Conservation (phyloP, 1,140 invertebrate species). For the Plodia interpunctella region DNA sequence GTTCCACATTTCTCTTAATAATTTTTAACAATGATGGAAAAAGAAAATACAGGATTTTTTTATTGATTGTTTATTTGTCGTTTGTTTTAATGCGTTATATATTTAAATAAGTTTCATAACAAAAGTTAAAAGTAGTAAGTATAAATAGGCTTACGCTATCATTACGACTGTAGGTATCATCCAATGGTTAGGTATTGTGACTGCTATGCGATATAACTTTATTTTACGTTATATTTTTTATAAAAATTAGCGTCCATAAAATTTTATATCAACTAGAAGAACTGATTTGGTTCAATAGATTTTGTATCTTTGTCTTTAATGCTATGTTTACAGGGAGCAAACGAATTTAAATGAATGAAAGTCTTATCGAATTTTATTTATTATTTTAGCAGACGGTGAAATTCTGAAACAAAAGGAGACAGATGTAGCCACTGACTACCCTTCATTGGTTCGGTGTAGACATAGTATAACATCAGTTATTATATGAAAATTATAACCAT, state of each 20-base stretch:
- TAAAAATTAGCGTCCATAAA: slow-evolving; percentile 37
- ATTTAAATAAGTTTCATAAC: slow-evolving; percentile 75
- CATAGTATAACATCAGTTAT: too few species aligned
- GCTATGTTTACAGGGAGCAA: too few species aligned
- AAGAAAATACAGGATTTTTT: slow-evolving; percentile 38
- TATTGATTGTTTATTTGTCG: slow-evolving; percentile 70
- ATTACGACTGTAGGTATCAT: slow-evolving; percentile 61
- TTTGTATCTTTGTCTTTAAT: slow-evolving; percentile 5
- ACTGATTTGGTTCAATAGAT: slow-evolving; percentile 3
- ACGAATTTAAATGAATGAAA: too few species aligned
- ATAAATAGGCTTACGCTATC: slow-evolving; percentile 73
- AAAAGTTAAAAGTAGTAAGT: slow-evolving; percentile 70
- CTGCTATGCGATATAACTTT: slow-evolving; percentile 48
- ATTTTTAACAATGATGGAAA: background rate
- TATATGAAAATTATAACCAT: too few species aligned
- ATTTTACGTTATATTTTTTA: slow-evolving; percentile 40
- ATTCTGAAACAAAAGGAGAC: too few species aligned
- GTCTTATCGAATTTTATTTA: too few species aligned
- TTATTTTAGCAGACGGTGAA: too few species aligned
- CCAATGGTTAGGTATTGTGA: slow-evolving; percentile 54
- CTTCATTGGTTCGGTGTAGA: too few species aligned
- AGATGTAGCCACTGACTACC: too few species aligned
- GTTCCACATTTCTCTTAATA: too few species aligned
- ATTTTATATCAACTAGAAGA: slow-evolving; percentile 8
- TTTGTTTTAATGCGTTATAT: slow-evolving; percentile 74